Conservation (phyloP, 2,113 vertebrate species). For the Callocephalon fimbriatum region DNA sequence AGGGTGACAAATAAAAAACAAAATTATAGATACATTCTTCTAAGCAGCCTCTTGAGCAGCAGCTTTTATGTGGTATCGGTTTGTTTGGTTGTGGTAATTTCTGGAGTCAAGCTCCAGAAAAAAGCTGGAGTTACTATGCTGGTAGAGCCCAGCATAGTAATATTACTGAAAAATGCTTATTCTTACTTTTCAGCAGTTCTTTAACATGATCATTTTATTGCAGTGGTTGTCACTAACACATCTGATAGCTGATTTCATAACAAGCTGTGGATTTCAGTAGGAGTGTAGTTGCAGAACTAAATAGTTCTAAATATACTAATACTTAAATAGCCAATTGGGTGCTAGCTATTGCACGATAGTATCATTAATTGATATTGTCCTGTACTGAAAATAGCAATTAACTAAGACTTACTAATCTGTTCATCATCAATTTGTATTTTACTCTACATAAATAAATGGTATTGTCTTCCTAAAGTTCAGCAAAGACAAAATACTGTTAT, state of each 20-base stretch:
- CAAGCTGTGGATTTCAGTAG: background rate
- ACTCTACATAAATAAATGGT: slow-evolving; percentile 34
- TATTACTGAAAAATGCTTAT: background rate
- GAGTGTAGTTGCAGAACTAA: background rate
- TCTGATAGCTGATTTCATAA: background rate
- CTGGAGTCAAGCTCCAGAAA: background rate
- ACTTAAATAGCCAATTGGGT: background rate
- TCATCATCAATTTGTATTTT: slow-evolving; percentile 28
- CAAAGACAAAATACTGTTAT: background rate
- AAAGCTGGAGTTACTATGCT: no score
- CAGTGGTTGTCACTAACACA: background rate
- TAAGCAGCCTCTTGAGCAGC: background rate
- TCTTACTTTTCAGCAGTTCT: background rate
- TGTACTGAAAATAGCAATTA: slow-evolving; percentile 51
- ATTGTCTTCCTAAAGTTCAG: slow-evolving; percentile 16
- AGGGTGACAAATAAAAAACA: background rate
- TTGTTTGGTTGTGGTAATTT: background rate
- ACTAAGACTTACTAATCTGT: slow-evolving; percentile 25
- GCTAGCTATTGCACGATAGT: slow-evolving; percentile 1
- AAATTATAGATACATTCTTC: background rate
- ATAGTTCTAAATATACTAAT: background rate
- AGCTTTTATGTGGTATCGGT: background rate
- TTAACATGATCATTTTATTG: background rate
- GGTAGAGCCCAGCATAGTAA: background rate
- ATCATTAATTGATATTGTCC: slow-evolving; percentile 44